phyloP scores from a whole-genome alignment of 2,797 vertebrate genomes.

The Cyprinella venusta region DNA sequence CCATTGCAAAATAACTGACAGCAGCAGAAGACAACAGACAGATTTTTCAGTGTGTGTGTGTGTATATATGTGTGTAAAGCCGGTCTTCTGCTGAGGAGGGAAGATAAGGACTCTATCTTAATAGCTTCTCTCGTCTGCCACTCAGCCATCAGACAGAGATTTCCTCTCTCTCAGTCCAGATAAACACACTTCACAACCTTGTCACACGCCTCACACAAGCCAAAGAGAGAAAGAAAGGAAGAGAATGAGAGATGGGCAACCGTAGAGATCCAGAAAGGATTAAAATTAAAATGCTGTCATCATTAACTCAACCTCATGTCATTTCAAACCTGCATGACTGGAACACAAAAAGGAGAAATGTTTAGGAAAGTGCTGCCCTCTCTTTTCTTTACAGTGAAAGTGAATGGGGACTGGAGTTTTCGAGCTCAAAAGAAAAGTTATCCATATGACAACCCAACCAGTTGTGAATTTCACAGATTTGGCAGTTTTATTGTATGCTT shows the following conservation, averaged over 20 bases:
- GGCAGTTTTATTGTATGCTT: not conserved
- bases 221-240: constrained; percentile 15
- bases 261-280: constrained; percentile 10
- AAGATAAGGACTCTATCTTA: constrained; percentile 81
- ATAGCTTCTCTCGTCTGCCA: constrained; percentile 77
- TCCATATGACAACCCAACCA: not conserved
- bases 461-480: not conserved
- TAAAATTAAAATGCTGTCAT: not conserved
- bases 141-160: constrained; percentile 77
- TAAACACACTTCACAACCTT: constrained; percentile 80
- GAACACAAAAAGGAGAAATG: constrained; percentile 20
- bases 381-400: not conserved
- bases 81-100: constrained; percentile 66
- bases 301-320: not conserved
- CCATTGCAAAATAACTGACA: constrained; percentile 35
- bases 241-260: constrained; percentile 53
- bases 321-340: not conserved
- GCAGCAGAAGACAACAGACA: constrained; percentile 28
- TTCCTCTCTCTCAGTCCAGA: constrained; percentile 69
- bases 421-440: not conserved
- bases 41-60: constrained; percentile 36
- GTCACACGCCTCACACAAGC: constrained; percentile 47
- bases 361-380: not conserved
- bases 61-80: constrained; percentile 58
- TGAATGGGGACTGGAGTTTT: not conserved